A percentile compares a stretch with the other conserved stretches of the same genome.
These are phyloP conservation scores for Pomacea canaliculata DNA, from an alignment of 2,888 invertebrate genomes.

Conservation along the genomic window DNA sequence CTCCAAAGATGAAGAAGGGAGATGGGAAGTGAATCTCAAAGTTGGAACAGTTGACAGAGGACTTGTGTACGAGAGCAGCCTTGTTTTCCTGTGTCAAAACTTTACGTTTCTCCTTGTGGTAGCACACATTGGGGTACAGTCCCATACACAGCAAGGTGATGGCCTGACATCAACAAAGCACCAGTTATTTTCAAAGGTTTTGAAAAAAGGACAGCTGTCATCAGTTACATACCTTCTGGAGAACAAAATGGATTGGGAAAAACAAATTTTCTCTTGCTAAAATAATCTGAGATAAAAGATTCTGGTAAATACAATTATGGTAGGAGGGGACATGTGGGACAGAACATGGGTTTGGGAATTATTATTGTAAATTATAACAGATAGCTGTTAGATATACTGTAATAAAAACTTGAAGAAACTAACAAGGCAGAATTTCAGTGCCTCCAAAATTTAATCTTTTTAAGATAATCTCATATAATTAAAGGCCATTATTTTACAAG, in stretches of 20 bases:
- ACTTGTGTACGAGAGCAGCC: slow-evolving; percentile 94
- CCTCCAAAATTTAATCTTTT: too few species aligned
- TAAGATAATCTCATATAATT: too few species aligned
- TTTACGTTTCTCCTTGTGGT: slow-evolving; percentile 94
- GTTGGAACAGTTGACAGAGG: slow-evolving; percentile 84
- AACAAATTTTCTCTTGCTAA: too few species aligned
- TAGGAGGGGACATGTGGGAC: too few species aligned
- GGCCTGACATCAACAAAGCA: slow-evolving; percentile 68
- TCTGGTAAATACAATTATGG: too few species aligned
- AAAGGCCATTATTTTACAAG: too few species aligned
- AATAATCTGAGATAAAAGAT: too few species aligned
- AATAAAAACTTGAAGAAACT: too few species aligned
- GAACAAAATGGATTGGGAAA: neutral
- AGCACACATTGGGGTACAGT: slow-evolving; percentile 96
- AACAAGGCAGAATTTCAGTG: too few species aligned
- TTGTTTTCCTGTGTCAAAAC: slow-evolving; percentile 95
- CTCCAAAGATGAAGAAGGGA: slow-evolving; percentile 97
- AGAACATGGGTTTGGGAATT: too few species aligned
- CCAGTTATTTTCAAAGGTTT: neutral
- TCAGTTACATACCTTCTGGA: neutral
- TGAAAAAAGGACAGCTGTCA: neutral
- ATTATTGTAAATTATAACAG: too few species aligned
- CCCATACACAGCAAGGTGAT: slow-evolving; percentile 90
- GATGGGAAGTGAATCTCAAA: slow-evolving; percentile 87
- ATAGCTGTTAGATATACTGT: too few species aligned